Percentiles rank a stretch among this genome's conserved stretches.
These are phyloP conservation scores for Empis stercorea DNA, from an alignment of 2,888 invertebrate genomes.

Conservation along the genomic window DNA sequence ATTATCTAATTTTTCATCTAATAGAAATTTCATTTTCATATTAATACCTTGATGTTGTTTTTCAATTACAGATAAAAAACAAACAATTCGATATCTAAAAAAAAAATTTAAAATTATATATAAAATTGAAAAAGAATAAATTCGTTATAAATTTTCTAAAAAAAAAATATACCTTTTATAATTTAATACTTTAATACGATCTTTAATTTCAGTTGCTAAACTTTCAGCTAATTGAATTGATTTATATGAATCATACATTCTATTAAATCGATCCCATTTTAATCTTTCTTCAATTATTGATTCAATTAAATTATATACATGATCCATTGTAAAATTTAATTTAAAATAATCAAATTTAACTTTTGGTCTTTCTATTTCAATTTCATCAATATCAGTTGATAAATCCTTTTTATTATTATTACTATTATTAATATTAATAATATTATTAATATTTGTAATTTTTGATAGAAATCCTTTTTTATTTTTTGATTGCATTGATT, in stretches of 20 bases:
- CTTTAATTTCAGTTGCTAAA: constrained; percentile 28
- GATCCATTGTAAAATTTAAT: constrained; percentile 33
- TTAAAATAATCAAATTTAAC: constrained; percentile 27
- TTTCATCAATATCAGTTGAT: constrained; percentile 12
- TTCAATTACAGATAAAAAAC: constrained; percentile 31
- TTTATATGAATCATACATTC: constrained; percentile 35
- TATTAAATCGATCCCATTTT: constrained; percentile 33
- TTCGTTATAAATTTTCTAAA: constrained; percentile 31
- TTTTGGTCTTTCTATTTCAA: constrained; percentile 20
- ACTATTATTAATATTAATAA: too few relatives aligned
- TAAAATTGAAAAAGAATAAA: constrained; percentile 31
- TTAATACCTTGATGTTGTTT: constrained; percentile 32
- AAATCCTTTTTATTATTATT: constrained; percentile 12
- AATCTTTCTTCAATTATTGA: constrained; percentile 30
- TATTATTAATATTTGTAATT: too few relatives aligned
- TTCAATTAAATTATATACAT: constrained; percentile 29
- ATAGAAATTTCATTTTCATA: constrained; percentile 29
- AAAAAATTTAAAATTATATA: too few relatives aligned
- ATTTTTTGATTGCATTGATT: constrained; percentile 21
- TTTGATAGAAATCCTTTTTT: constrained; percentile 5
- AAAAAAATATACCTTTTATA: constrained; percentile 22
- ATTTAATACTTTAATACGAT: constrained; percentile 28
- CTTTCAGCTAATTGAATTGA: constrained; percentile 29
- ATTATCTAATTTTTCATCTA: constrained; percentile 32
- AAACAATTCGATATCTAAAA: constrained; percentile 32